Base-by-base conservation (phyloP, 2,797 vertebrate species). In the Dromococcyx pavoninus region DNA sequence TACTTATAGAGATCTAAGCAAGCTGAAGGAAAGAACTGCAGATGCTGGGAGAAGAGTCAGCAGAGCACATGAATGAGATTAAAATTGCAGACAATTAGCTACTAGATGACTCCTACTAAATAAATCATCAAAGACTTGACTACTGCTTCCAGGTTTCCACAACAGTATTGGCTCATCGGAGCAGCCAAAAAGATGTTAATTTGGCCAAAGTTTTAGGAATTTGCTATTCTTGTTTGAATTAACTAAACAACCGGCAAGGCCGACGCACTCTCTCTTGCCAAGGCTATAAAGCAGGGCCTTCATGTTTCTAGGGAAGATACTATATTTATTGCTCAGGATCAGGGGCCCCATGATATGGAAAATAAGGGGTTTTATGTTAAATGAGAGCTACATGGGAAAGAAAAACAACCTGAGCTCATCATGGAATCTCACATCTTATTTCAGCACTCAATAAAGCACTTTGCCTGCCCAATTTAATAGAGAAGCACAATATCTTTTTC, bases 81-180 rank as follows among this genome's bases (percentile, higher is more conserved):
- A 96, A 97, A 97, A 93, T 91, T 73, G 37, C 48, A 86, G 78
- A 91, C 94, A 89, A 95, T 97, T 97, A 97, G 94, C 95, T 96
- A 93, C 95, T 91, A 97, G 94, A 94, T 93, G 65, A 86, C 85
- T 96, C 89, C 76, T 91, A 79, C 96, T 97, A 97, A 96, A 96
- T 89, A 97, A 97, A 97, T 97, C 93, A 96, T 96, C 94, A 93
- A 92, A 95, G 95, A 95, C 78, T 83, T 93, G 61, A 85, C 69
- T 91, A 58, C 81, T 92, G 88, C 81, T 88, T 96, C 91, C 93
- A 94, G 91, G 88, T 93, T 95, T 95, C 88, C 83, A 62, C 76
- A 94, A 82, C 2, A 30, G 53, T 85, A 75, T 77, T 64, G 87
- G 56, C 61, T 88, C 88, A 84, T 10, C 84, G 88, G 77, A 94